phyloP scores from a whole-genome alignment of 2,797 vertebrate species.

The Dermochelys coriacea region DNA sequence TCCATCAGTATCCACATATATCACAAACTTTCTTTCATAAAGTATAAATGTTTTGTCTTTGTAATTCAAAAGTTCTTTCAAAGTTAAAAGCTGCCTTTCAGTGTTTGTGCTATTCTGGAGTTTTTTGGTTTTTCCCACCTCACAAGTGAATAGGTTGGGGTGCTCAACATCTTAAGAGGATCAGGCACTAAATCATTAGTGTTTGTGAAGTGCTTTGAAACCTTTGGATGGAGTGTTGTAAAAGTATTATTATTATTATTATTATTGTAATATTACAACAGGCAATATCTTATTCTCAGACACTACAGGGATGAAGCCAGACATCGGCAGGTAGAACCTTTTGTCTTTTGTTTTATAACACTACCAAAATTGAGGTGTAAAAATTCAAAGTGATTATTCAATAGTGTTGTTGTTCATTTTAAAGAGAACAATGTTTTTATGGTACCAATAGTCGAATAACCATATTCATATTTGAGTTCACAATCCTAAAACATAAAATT shows the following conservation, averaged over 20 bases:
- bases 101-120: not conserved
- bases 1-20: not conserved
- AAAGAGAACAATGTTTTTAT: not conserved
- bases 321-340: not conserved
- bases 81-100: not conserved
- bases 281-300: not conserved
- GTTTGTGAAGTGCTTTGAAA: accelerated
- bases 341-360: not conserved
- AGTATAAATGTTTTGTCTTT: not conserved
- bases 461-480: not conserved
- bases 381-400: not conserved
- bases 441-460: not conserved
- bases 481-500: not conserved
- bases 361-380: not conserved
- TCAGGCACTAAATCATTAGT: accelerated
- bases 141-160: not conserved
- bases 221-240: not conserved
- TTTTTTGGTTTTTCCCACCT: not conserved
- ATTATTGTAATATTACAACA: too few relatives aligned
- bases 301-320: not conserved
- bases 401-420: not conserved
- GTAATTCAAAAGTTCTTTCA: not conserved
- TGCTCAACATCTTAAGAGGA: accelerated
- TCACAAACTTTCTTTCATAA: not conserved
- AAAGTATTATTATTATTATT: not conserved